Base-by-base conservation (phyloP, 2,113 vertebrate species). In the Desmodus rotundus region DNA sequence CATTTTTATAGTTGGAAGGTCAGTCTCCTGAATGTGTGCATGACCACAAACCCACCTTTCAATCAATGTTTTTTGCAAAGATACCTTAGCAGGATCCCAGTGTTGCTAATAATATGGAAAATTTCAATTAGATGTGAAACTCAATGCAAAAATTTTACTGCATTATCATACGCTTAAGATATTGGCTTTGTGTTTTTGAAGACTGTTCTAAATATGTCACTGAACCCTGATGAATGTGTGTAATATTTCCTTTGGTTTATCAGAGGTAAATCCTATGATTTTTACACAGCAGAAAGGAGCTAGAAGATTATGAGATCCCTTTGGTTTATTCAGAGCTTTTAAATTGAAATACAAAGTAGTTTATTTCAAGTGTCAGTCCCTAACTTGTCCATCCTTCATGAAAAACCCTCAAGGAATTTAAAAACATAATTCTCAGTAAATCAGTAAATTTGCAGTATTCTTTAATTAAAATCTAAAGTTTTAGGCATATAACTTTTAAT, bases 161-260 rank as follows among this genome's bases (percentile, higher is more conserved):
- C 16, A 50, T 84, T 88, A 91, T 54, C 3, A 88, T 89, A 83
- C 28, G 38, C 24, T 72, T 78, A 72, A 52, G 91, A 96, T 4
- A 24, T 89, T 92, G 78, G 5, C 33, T 83, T 94, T 94, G 52
- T 0, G 76, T 95, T 96, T 97, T 36, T 90, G n/a, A 72, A 94
- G 13, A 76, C 86, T 95, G 94, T 89, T 90, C 68, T 98, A 94
- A 50, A 94, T 94, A 96, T 92, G 9, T 96, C 54, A 95, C 31
- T 92, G 67, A 83, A 87, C 63, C 77, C 1, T 96, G 45, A 92
- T 87, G 31, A 17, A 94, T 91, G 3, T 68, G 11, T 58, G 24
- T 91, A 95, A 86, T 90, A 90, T 28, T 96, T 88, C 16, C 14
- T 58, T 86, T 36, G 4, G 31, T 91, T 96, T 97, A 67, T 88